Base-by-base conservation (phyloP, 2,888 invertebrate genomes). In the Schizotus pectinicornis region DNA sequence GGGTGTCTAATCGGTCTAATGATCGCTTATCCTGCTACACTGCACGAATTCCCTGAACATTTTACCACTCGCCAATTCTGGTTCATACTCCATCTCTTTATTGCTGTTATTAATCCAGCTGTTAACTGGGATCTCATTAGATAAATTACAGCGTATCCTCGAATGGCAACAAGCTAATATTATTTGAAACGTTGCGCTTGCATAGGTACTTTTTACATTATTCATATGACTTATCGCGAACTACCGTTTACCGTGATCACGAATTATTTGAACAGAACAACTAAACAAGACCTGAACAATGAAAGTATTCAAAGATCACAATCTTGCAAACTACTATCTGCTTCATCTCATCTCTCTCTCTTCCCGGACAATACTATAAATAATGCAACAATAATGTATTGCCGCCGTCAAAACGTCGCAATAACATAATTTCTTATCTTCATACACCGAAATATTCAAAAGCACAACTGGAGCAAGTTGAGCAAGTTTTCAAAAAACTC, bases 161-260 rank as follows among this genome's bases (percentile, higher is more conserved):
- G 22, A 5, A 22, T 22, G 3, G 22, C 22, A 22, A 22, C 22
- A 22, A 22, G 22, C 22, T 22, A 22, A 22, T 22, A 22, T 22
- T 22, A 22, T 22, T 22, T 22, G 22, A 22, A 22, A 22, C 22
- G 22, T 22, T 22, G 22, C 2, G 22, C 22, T 22, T 22, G 22
- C 5, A 22, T 22, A 22, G 22, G 22, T 22, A 35, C 31, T 30
- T 43, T 43, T 11, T 30, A 30, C 43, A 43, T 43, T 43, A 43
- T 43, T 43, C 43, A 43, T 43, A 43, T 8, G 43, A 43, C 7
- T 43, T 43, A 56, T 49, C 35, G 49, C 31, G 35, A 43, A 56
- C 56, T 51, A 50, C 50, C 56, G 49, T 56, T 49, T 43, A 43
- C 14, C 54, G 59, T 59, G 55, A 50, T 59, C 59, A 59, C 59